Evolutionary conservation across 2,797 vertebrate species (phyloP).

Genomic region (Rhinophrynus dorsalis): DNA sequence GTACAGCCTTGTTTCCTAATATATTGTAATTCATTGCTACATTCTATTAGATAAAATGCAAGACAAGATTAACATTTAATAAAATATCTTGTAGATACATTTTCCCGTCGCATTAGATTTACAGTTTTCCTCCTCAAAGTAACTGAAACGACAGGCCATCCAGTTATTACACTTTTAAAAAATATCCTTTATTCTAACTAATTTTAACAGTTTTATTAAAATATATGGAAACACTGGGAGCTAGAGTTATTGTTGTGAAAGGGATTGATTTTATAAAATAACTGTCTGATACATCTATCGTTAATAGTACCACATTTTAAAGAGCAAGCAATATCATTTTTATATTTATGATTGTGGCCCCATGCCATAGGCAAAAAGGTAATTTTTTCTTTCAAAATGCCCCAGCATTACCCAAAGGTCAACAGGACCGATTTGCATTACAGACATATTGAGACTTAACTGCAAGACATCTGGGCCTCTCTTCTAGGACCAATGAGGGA

Average conservation of each 20-base stretch:
- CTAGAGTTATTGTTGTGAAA: not conserved
- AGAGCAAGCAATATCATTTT: too few species aligned
- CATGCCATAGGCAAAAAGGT: too few species aligned
- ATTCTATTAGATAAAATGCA: constrained; percentile 13
- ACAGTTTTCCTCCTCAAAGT: not conserved
- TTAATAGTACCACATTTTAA: not conserved
- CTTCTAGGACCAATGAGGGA: too few species aligned
- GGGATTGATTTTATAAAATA: too few species aligned
- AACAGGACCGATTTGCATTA: too few species aligned
- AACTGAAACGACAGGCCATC: not conserved
- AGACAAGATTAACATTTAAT: not conserved
- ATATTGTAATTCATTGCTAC: not conserved
- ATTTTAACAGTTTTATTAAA: constrained; percentile 1
- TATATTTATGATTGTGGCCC: too few species aligned
- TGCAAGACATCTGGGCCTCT: too few species aligned
- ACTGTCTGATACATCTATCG: not conserved
- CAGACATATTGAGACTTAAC: too few species aligned
- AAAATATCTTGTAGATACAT: constrained; percentile 6
- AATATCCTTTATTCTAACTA: not conserved
- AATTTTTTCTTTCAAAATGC: too few species aligned
- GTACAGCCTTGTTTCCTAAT: not conserved
- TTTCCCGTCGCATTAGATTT: not conserved
- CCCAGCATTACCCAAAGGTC: too few species aligned
- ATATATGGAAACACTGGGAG: not conserved
- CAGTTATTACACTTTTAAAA: constrained; percentile 2